Percentiles rank a stretch among this genome's conserved stretches.
Conservation (phyloP, 2,113 vertebrate species). For the Apistogramma diplotaenia region DNA sequence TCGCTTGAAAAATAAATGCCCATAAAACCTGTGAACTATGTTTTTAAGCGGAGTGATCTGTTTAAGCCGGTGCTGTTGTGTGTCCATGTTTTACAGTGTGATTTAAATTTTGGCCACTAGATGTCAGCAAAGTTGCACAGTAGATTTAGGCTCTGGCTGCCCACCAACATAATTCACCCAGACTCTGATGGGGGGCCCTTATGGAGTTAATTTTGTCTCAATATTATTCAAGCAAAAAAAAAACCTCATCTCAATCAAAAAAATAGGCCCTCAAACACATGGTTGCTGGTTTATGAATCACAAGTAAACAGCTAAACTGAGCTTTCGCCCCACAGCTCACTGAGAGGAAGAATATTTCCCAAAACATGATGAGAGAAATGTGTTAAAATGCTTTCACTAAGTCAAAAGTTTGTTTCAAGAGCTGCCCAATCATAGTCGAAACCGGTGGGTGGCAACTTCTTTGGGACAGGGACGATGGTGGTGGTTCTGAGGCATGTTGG, state of each 20-base stretch:
- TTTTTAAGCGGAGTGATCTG: slow-evolving; percentile 40
- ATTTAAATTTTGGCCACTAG: slow-evolving; percentile 21
- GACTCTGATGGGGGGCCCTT: not conserved
- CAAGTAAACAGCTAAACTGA: not conserved
- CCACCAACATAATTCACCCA: not conserved
- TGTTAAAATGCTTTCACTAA: too few relatives aligned
- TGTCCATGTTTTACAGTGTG: not conserved
- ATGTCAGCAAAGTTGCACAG: slow-evolving; percentile 16
- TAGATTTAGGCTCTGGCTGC: not conserved
- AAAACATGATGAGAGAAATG: too few relatives aligned
- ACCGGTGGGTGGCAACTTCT: too few relatives aligned
- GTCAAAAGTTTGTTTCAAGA: too few relatives aligned
- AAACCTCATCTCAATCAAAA: too few relatives aligned
- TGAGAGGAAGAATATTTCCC: not conserved
- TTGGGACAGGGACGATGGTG: too few relatives aligned
- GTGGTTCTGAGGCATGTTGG: too few relatives aligned
- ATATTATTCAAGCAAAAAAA: too few relatives aligned
- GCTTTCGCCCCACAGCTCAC: not conserved
- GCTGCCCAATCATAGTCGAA: too few relatives aligned
- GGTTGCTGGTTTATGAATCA: not conserved
- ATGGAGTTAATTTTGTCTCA: too few relatives aligned
- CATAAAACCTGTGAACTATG: slow-evolving; percentile 17
- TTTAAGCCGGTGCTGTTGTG: not conserved
- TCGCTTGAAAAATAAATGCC: not conserved
- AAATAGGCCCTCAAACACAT: not conserved